Percentiles rank a stretch among this genome's conserved stretches.
These are phyloP conservation scores for Limonius californicus DNA, from an alignment of 1,140 invertebrate genomes.

Conservation along the genomic window DNA sequence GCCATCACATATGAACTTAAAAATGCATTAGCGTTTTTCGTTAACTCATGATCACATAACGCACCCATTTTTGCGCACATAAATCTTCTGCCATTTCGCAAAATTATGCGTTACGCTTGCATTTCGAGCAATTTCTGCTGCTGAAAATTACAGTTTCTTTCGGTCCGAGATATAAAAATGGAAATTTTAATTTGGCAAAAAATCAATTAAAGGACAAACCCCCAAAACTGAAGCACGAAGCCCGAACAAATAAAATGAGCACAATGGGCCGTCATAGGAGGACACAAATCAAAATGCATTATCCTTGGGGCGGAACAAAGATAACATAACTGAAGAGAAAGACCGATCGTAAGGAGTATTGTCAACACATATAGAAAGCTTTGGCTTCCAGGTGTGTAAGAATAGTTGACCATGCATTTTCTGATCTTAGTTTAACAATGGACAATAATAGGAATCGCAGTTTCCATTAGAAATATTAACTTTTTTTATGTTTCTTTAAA, in stretches of 20 bases:
- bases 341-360: conserved; percentile 26
- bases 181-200: not conserved
- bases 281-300: conserved; percentile 32
- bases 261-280: conserved; percentile 21
- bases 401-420: conserved; percentile 22
- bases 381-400: conserved; percentile 29
- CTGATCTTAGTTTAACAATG: not conserved
- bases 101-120: too few species aligned
- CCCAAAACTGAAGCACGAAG: not conserved
- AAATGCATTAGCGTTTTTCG: not conserved
- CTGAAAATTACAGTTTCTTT: not conserved
- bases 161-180: not conserved
- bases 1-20: not conserved
- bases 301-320: conserved; percentile 19
- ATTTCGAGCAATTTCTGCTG: not conserved
- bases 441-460: too few species aligned
- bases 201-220: conserved; percentile 4
- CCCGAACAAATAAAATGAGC: not conserved
- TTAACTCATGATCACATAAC: not conserved
- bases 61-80: too few species aligned
- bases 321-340: conserved; percentile 17
- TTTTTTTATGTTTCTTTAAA: too few species aligned
- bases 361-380: conserved; percentile 26
- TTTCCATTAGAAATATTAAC: too few species aligned
- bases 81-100: too few species aligned